A percentile compares a stretch with the other conserved stretches of the same genome.
These are phyloP conservation scores for Anas flavirostris DNA, from an alignment of 2,797 vertebrate genomes.

Conservation along the genomic window DNA sequence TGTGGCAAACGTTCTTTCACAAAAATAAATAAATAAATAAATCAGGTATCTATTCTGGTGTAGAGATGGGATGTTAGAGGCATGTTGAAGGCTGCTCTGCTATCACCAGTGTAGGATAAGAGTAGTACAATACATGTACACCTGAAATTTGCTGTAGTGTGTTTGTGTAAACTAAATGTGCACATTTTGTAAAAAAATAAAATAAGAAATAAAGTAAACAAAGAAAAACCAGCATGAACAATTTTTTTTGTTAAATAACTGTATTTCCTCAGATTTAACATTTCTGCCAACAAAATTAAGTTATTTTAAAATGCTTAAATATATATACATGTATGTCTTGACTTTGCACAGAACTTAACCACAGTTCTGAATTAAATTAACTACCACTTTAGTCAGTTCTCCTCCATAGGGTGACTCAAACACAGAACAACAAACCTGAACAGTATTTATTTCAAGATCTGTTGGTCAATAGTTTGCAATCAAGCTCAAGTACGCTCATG, in stretches of 20 bases:
- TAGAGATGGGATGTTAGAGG: constrained; percentile 72
- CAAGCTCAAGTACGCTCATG: neutral
- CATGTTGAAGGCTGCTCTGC: constrained; percentile 76
- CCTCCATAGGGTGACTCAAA: neutral
- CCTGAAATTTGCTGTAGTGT: constrained; percentile 75
- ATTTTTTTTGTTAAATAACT: neutral
- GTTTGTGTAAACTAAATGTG: constrained; percentile 81
- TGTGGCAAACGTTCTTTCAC: constrained; percentile 63
- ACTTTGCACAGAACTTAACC: neutral
- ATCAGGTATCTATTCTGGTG: constrained; percentile 85
- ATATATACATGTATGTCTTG: neutral
- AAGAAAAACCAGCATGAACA: neutral
- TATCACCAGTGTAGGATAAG: constrained; percentile 81
- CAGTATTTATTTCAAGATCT: neutral
- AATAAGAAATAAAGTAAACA: constrained; percentile 72
- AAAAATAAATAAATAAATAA: constrained; percentile 70
- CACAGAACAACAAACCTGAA: neutral
- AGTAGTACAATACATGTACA: constrained; percentile 83
- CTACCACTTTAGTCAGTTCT: neutral
- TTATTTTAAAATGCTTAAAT: neutral
- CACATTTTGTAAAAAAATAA: constrained; percentile 84
- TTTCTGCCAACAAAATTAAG: neutral
- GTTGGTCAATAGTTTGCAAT: neutral
- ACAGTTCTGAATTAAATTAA: neutral
- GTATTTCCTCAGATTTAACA: neutral